phyloP scores from a whole-genome alignment of 2,797 vertebrate species.

The Anableps anableps region DNA sequence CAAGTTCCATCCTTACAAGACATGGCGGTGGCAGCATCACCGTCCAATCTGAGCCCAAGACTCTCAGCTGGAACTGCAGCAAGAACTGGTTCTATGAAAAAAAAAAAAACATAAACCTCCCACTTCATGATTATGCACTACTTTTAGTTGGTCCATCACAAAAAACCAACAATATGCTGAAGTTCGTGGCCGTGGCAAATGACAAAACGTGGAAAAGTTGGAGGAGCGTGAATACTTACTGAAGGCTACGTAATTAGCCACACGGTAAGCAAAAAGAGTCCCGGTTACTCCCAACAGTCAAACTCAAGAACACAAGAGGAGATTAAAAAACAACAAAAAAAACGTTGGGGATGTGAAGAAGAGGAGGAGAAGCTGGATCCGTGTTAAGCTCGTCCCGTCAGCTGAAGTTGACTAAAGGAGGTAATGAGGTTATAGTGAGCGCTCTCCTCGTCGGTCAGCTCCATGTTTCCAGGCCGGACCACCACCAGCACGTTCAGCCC shows the following conservation, averaged over 20 bases:
- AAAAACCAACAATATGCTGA: background rate
- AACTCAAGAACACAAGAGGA: slow-evolving; percentile 20
- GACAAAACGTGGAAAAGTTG: background rate
- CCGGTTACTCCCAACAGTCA: background rate
- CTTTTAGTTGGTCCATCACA: background rate
- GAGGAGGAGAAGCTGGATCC: slow-evolving; percentile 12
- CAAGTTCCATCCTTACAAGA: background rate
- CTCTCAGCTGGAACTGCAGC: background rate
- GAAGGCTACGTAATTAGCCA: background rate
- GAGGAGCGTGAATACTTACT: background rate
- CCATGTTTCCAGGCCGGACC: slow-evolving; percentile 91
- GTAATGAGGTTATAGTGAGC: slow-evolving; percentile 87
- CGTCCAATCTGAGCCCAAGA: background rate
- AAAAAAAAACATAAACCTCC: no score
- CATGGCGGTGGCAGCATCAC: background rate
- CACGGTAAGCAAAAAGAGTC: background rate
- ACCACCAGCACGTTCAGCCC: slow-evolving; percentile 90
- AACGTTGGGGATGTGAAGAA: slow-evolving; percentile 16
- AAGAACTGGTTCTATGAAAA: background rate
- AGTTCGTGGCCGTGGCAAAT: background rate
- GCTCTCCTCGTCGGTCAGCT: slow-evolving; percentile 92
- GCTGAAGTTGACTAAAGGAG: slow-evolving; percentile 88
- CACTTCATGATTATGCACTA: background rate
- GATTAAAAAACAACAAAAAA: background rate
- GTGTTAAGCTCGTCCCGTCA: slow-evolving; percentile 76